These are phyloP conservation scores for Venustoraphidia nigricollis DNA, from an alignment of 2,888 invertebrate genomes.

Conservation along the genomic window DNA sequence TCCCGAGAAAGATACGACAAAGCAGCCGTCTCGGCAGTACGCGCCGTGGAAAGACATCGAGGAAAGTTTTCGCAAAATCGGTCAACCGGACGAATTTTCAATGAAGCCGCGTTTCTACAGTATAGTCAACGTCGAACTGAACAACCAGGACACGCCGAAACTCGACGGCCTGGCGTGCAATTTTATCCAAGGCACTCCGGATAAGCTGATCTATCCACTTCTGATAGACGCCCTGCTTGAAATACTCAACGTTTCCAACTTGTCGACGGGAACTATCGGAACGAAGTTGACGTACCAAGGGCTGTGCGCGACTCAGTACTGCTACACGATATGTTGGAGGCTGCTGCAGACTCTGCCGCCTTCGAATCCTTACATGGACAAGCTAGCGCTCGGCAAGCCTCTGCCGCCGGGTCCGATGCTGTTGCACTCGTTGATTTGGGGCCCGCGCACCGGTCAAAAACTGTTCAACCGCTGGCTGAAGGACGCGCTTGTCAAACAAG, in stretches of 20 bases:
- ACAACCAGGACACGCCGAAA: slow-evolving; percentile 72
- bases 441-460: slow-evolving; percentile 70
- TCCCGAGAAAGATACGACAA: slow-evolving; percentile 34
- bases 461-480: slow-evolving; percentile 80
- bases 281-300: slow-evolving; percentile 38
- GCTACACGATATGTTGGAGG: slow-evolving; percentile 74
- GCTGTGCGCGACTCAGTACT: slow-evolving; percentile 77
- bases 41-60: slow-evolving; percentile 63
- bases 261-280: slow-evolving; percentile 29
- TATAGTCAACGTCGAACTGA: slow-evolving; percentile 61
- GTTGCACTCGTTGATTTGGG: slow-evolving; percentile 79
- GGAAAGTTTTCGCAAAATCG: slow-evolving; percentile 50
- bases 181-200: slow-evolving; percentile 83
- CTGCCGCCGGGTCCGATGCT: slow-evolving; percentile 53
- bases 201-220: slow-evolving; percentile 76
- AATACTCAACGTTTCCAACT: slow-evolving; percentile 65
- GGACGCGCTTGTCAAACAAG: slow-evolving; percentile 81
- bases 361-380: slow-evolving; percentile 74
- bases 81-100: slow-evolving; percentile 43
- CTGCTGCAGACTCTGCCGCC: slow-evolving; percentile 77
- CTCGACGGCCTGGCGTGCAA: slow-evolving; percentile 86
- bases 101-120: slow-evolving; percentile 89
- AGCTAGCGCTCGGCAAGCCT: slow-evolving; percentile 48
- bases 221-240: slow-evolving; percentile 75
- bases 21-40: slow-evolving; percentile 42